Conservation (phyloP, 2,113 vertebrate genomes). For the Crypturellus undulatus region DNA sequence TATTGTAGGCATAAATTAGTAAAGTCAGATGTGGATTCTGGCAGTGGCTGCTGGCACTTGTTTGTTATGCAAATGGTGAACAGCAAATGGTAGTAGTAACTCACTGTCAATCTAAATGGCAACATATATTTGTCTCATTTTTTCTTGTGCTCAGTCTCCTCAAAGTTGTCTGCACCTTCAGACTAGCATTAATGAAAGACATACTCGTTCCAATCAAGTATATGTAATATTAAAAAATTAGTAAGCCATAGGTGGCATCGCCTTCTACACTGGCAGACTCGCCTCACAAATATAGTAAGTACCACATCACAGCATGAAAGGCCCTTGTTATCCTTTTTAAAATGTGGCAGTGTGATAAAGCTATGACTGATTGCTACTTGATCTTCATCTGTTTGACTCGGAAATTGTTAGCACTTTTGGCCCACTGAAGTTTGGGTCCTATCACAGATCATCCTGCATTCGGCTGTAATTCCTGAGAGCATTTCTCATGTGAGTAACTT, state of each 20-base stretch:
- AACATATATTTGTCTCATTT: not conserved
- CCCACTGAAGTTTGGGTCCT: not conserved
- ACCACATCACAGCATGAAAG: not conserved
- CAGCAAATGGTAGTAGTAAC: not conserved
- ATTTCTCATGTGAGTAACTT: not conserved
- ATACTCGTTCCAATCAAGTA: not conserved
- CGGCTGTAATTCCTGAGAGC: not conserved
- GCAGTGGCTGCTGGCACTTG: not conserved
- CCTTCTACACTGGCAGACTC: not conserved
- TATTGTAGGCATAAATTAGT: not conserved
- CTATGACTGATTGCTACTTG: not conserved
- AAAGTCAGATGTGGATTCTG: not conserved
- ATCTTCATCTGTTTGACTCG: not conserved
- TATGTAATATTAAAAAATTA: slow-evolving; percentile 25
- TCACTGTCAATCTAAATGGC: not conserved
- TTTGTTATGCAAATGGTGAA: slow-evolving; percentile 22
- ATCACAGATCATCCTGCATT: not conserved
- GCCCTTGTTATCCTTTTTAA: not conserved
- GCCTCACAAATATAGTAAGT: not conserved
- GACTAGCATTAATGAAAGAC: slow-evolving; percentile 15
- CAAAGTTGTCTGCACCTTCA: not conserved
- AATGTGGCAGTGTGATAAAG: not conserved
- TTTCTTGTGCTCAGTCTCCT: not conserved
- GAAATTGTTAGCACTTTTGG: not conserved
- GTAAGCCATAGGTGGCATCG: not conserved